Conservation (phyloP, 2,113 vertebrate species). For the Chlamydotis undulata region DNA sequence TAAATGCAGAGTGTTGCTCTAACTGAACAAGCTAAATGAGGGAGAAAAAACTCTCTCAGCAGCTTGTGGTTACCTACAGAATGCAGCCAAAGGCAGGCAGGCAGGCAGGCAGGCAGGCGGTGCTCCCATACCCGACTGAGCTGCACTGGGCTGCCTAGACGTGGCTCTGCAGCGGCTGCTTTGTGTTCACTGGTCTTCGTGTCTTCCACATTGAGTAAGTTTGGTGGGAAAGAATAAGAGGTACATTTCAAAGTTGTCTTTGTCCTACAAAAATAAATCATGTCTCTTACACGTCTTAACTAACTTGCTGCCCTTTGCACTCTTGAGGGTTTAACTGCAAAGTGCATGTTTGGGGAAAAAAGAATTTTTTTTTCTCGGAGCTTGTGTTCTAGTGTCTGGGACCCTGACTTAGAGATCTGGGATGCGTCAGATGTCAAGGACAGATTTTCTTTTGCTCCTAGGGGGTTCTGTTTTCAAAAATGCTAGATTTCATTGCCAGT, state of each 20-base stretch:
- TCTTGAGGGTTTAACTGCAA: not conserved
- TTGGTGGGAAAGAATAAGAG: not conserved
- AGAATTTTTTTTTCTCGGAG: not conserved
- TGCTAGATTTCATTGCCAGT: not conserved
- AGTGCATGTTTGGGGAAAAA: not conserved
- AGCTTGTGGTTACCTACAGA: not conserved
- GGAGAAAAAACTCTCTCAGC: not conserved
- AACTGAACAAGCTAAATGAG: not conserved
- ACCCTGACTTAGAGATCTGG: not conserved
- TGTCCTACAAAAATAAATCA: not conserved
- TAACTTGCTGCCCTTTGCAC: not conserved
- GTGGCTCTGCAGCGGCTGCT: not conserved
- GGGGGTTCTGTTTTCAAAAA: not conserved
- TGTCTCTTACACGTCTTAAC: not conserved
- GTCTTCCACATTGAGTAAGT: not conserved
- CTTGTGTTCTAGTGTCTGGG: not conserved
- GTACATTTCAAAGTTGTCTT: not conserved
- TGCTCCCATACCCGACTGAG: not conserved
- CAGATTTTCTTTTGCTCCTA: not conserved
- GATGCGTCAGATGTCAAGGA: not conserved
- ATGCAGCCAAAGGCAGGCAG: not conserved
- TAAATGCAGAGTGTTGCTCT: not conserved
- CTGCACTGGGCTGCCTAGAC: not conserved
- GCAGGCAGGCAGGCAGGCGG: rapidly evolving
- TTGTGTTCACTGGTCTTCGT: not conserved